Conservation (phyloP, 2,113 vertebrate genomes). For the Passer montanus region DNA sequence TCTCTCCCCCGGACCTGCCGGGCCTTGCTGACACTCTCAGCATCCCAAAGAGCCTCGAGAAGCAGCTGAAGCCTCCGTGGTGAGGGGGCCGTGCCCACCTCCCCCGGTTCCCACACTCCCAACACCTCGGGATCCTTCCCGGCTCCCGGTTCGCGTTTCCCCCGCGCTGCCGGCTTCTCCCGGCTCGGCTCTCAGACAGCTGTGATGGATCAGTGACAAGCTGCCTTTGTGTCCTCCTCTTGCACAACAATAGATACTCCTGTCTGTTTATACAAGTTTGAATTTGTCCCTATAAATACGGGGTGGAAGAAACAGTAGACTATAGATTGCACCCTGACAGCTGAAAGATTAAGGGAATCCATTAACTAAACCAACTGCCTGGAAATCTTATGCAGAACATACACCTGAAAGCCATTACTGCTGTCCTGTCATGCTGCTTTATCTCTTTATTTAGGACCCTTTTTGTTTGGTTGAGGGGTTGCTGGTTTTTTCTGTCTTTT, state of each 20-base stretch:
- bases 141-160: background rate
- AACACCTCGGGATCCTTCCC: background rate
- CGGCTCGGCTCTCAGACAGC: constrained; percentile 25
- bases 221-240: constrained; percentile 59
- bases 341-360: constrained; percentile 71
- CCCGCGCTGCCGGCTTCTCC: background rate
- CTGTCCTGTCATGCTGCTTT: constrained; percentile 50
- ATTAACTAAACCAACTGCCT: constrained; percentile 68
- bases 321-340: constrained; percentile 63
- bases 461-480: constrained; percentile 37
- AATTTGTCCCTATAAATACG: constrained; percentile 67
- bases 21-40: background rate
- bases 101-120: constrained; percentile 17
- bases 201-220: constrained; percentile 67
- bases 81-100: background rate
- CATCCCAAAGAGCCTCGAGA: background rate
- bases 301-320: constrained; percentile 64
- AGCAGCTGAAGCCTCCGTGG: background rate
- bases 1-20: background rate
- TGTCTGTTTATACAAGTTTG: constrained; percentile 73
- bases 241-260: constrained; percentile 67
- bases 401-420: constrained; percentile 65
- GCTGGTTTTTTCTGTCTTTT: background rate
- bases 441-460: constrained; percentile 65
- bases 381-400: constrained; percentile 65